Percentiles rank a stretch among this genome's conserved stretches.
These are phyloP conservation scores for Myopa tessellatipennis DNA, from an alignment of 2,888 invertebrate genomes.

Conservation along the genomic window DNA sequence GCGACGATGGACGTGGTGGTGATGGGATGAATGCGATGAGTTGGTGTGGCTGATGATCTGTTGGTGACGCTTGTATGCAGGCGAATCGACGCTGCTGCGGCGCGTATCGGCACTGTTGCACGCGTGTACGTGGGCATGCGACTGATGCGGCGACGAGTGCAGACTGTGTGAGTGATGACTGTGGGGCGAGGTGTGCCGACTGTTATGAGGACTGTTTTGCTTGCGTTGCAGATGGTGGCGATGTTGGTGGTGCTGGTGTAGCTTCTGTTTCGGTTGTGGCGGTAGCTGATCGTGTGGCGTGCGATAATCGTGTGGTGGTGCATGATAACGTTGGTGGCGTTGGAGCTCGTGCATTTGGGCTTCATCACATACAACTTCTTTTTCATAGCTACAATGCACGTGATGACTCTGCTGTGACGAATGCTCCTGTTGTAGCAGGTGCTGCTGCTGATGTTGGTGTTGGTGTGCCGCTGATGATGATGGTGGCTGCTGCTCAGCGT, in stretches of 20 bases:
- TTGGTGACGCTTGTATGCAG: conserved; percentile 43
- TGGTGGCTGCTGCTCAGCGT: conserved; percentile 53
- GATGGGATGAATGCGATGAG: conserved; percentile 43
- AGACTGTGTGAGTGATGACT: conserved; percentile 57
- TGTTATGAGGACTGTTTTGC: conserved; percentile 55
- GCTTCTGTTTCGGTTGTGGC: conserved; percentile 46
- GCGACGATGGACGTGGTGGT: conserved; percentile 45
- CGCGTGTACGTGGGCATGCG: conserved; percentile 54
- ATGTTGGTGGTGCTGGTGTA: conserved; percentile 43
- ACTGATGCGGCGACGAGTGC: conserved; percentile 57
- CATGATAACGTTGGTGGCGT: conserved; percentile 51
- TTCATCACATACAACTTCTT: conserved; percentile 67
- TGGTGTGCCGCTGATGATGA: conserved; percentile 46
- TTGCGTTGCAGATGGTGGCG: conserved; percentile 54
- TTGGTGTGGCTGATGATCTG: conserved; percentile 48
- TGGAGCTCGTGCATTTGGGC: conserved; percentile 59
- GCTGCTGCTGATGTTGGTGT: conserved; percentile 56
- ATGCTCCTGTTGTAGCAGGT: conserved; percentile 42
- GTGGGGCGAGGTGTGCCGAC: conserved; percentile 62
- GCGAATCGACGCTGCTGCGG: conserved; percentile 41
- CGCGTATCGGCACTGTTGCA: conserved; percentile 31
- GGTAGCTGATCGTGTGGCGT: conserved; percentile 45
- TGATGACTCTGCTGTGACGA: conserved; percentile 56
- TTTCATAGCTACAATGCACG: conserved; percentile 67
- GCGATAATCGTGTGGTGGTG: conserved; percentile 46